phyloP scores from a whole-genome alignment of 2,113 vertebrate species.

The Garra rufa region DNA sequence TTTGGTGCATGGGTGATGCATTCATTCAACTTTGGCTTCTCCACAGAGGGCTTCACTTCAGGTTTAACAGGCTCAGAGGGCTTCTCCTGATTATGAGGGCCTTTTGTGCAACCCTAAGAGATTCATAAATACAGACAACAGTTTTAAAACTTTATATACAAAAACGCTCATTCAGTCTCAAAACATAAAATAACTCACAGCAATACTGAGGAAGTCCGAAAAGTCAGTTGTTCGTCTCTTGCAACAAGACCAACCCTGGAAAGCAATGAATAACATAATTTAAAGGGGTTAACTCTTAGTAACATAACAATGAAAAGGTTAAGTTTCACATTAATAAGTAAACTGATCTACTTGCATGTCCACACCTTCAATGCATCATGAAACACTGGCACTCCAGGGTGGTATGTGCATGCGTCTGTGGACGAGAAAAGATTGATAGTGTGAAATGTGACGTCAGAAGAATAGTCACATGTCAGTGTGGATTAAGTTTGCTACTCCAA shows the following conservation, averaged over 20 bases:
- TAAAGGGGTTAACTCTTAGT: background rate
- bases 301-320: background rate
- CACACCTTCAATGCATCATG: slow-evolving; percentile 97
- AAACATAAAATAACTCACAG: slow-evolving; percentile 76
- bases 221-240: slow-evolving; percentile 97
- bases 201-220: slow-evolving; percentile 96
- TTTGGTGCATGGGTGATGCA: slow-evolving; percentile 92
- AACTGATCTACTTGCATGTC: slow-evolving; percentile 22
- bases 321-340: background rate
- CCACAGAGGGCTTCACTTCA: slow-evolving; percentile 87
- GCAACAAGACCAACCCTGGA: slow-evolving; percentile 97
- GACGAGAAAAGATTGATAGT: slow-evolving; percentile 17
- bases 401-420: slow-evolving; percentile 88
- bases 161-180: background rate
- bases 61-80: slow-evolving; percentile 94
- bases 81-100: slow-evolving; percentile 93
- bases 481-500: background rate
- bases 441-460: background rate
- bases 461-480: background rate
- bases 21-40: slow-evolving; percentile 90
- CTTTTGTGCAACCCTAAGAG: slow-evolving; percentile 93
- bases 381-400: slow-evolving; percentile 96
- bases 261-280: slow-evolving; percentile 32
- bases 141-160: background rate
- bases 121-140: background rate